These are phyloP conservation scores for Odontamblyopus lacepedii DNA, from an alignment of 2,797 vertebrate species.

Conservation along the genomic window DNA sequence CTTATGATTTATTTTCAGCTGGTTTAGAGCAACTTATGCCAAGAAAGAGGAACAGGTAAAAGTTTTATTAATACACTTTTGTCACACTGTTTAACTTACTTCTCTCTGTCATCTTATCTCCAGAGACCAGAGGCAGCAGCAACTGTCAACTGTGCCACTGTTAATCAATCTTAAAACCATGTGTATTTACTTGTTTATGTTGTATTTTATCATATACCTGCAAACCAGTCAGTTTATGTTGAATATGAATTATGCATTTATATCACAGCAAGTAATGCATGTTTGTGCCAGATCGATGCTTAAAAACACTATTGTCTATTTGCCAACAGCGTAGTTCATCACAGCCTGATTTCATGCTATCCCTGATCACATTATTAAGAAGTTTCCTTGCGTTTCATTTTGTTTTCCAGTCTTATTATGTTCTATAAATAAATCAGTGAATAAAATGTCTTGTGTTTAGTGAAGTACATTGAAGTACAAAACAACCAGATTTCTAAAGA, in stretches of 20 bases:
- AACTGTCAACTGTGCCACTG: not conserved
- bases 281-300: not conserved
- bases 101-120: not conserved
- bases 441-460: no score
- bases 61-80: not conserved
- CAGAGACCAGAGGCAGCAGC: not conserved
- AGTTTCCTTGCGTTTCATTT: not conserved
- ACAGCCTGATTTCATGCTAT: no score
- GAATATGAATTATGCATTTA: not conserved
- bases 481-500: no score
- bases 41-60: not conserved
- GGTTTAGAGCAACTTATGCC: not conserved
- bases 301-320: no score
- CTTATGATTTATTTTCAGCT: not conserved
- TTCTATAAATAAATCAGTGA: no score
- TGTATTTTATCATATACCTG: not conserved
- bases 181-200: not conserved
- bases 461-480: no score
- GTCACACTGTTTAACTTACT: not conserved
- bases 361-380: not conserved
- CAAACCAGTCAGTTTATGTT: not conserved
- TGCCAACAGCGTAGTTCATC: no score
- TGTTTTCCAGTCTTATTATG: not conserved
- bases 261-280: not conserved
- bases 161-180: not conserved